Conservation (phyloP, 1,140 invertebrate genomes). For the Adelges cooleyi region DNA sequence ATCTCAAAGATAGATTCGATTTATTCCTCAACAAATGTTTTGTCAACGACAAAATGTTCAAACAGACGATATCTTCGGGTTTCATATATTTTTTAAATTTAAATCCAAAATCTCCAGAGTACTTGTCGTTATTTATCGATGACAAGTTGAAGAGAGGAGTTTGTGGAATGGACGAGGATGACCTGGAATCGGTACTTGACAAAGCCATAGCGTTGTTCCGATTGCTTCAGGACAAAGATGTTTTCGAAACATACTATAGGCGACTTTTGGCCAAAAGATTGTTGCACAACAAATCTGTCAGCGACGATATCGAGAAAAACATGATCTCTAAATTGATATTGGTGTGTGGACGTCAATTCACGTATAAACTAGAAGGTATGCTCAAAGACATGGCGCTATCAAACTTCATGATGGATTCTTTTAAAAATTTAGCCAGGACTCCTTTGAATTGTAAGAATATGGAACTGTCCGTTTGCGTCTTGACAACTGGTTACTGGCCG, state of each 20-base stretch:
- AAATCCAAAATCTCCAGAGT: constrained; percentile 95
- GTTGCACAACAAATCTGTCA: constrained; percentile 94
- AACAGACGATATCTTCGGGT: constrained; percentile 94
- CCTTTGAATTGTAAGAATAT: constrained; percentile 64
- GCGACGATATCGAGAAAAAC: constrained; percentile 98
- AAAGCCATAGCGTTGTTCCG: constrained; percentile 99
- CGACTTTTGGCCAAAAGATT: constrained; percentile 96
- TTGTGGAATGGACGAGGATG: constrained; percentile 97
- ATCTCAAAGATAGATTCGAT: constrained; percentile 96
- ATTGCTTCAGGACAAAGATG: constrained; percentile 99
- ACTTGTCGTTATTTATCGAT: constrained; percentile 97
- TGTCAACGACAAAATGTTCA: constrained; percentile 88
- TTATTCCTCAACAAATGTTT: constrained; percentile 96
- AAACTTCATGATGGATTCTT: constrained; percentile 97
- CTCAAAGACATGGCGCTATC: constrained; percentile 99
- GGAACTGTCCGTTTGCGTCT: constrained; percentile 89
- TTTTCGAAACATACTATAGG: constrained; percentile 99
- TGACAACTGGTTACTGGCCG: constrained; percentile 99
- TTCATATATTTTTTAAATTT: constrained; percentile 99
- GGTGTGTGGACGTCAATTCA: constrained; percentile 99
- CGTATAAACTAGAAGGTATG: constrained; percentile 99
- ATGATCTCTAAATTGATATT: constrained; percentile 99
- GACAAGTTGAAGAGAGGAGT: constrained; percentile 99
- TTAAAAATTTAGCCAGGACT: constrained; percentile 63
- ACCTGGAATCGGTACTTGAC: constrained; percentile 93